Percentiles rank a stretch among this genome's conserved stretches.
These are phyloP conservation scores for Loripinus fragilis DNA, from an alignment of 2,888 invertebrate species.

Conservation along the genomic window DNA sequence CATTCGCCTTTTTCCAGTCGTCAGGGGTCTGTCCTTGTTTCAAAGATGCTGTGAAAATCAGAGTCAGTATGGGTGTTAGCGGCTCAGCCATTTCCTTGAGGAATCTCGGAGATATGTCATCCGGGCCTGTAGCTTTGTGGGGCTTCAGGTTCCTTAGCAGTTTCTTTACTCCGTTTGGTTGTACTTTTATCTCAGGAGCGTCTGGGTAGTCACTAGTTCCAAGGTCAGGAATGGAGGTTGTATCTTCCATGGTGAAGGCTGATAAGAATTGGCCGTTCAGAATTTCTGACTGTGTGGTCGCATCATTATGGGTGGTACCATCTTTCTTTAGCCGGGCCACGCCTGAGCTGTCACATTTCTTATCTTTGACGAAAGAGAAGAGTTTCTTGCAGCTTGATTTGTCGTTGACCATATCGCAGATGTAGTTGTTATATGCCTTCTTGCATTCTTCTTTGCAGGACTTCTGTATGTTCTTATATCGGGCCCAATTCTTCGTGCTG, in stretches of 20 bases:
- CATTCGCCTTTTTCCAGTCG: too few species aligned
- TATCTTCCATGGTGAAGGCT: slow-evolving; percentile 14
- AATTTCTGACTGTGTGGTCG: not conserved
- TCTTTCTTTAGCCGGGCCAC: slow-evolving; percentile 6
- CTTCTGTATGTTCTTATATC: not conserved
- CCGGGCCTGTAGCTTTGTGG: too few species aligned
- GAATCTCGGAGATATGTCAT: too few species aligned
- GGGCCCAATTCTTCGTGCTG: not conserved
- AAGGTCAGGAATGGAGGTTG: not conserved
- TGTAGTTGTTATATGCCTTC: slow-evolving; percentile 18
- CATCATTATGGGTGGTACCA: not conserved
- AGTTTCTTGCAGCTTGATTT: slow-evolving; percentile 5
- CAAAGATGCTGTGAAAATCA: too few species aligned
- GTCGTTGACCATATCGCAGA: slow-evolving; percentile 23
- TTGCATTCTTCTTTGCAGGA: slow-evolving; percentile 11
- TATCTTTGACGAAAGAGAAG: not conserved
- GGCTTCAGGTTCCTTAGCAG: too few species aligned
- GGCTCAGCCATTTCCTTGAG: too few species aligned
- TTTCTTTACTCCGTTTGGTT: too few species aligned
- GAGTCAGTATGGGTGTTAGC: too few species aligned
- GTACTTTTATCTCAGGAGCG: slow-evolving; percentile 6
- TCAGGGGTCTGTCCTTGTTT: too few species aligned
- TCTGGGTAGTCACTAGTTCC: not conserved
- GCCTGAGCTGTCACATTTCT: slow-evolving; percentile 17
- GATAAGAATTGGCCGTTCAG: not conserved